Conservation (phyloP, 1,140 invertebrate genomes). For the Drosophila guanche region DNA sequence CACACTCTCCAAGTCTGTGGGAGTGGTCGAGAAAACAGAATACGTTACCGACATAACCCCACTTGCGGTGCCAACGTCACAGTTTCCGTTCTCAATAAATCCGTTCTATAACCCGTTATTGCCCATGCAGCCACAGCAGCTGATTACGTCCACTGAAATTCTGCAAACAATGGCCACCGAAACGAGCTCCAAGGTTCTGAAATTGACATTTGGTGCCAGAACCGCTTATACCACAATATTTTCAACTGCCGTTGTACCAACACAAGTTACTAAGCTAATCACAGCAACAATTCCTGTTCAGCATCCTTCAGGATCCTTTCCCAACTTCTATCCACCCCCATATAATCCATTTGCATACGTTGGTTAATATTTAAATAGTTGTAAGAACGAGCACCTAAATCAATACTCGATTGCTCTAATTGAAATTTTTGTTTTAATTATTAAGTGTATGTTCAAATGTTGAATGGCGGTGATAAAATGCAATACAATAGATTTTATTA, state of each 20-base stretch:
- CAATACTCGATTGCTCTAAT: constrained; percentile 32
- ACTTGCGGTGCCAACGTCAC: constrained; percentile 85
- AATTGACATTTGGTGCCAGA: constrained; percentile 94
- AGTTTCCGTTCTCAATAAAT: constrained; percentile 83
- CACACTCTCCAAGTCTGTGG: constrained; percentile 90
- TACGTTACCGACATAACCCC: constrained; percentile 90
- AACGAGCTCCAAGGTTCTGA: constrained; percentile 92
- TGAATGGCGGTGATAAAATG: constrained; percentile 42
- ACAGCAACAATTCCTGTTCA: constrained; percentile 90
- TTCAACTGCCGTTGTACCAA: constrained; percentile 93
- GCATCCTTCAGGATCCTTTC: constrained; percentile 88
- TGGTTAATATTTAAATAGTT: constrained; percentile 85
- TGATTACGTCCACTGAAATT: constrained; percentile 91
- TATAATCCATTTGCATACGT: constrained; percentile 88
- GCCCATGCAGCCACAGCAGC: constrained; percentile 86
- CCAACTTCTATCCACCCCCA: constrained; percentile 85
- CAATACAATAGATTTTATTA: constrained; percentile 45
- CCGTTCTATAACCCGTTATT: constrained; percentile 84
- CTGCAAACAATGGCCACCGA: constrained; percentile 91
- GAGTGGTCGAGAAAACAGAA: constrained; percentile 90
- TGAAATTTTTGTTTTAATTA: constrained; percentile 38
- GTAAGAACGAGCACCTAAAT: constrained; percentile 12
- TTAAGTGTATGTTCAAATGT: constrained; percentile 49
- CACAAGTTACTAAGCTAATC: constrained; percentile 91
- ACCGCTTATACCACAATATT: constrained; percentile 94